Base-by-base conservation (phyloP, 2,113 vertebrate species). In the Aptenodytes patagonicus region DNA sequence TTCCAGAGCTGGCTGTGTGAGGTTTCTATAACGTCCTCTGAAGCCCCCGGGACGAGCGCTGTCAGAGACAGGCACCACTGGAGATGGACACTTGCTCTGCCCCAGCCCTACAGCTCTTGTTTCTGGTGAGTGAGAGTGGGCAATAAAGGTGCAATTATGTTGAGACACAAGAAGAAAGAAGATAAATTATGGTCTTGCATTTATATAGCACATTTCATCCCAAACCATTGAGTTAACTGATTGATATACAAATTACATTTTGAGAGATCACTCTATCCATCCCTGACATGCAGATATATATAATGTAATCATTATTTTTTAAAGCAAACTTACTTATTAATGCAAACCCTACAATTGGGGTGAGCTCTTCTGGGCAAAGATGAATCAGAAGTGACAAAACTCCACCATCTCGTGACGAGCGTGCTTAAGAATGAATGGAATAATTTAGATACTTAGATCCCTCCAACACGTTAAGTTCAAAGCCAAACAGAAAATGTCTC, bases 251-350 rank as follows among this genome's bases (percentile, higher is more conserved):
- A 96, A 97, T 95, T 93, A 83, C 90, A 78, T 77, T 81, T 51
- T 34, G 92, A 96, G 95, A 92, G 86, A 86, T 90, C 90, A 57
- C 79, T 71, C 80, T 5, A 14, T 57, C 89, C 86, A 57, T 7
- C 86, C 89, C 80, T 73, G 95, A 86, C 95, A 90, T 1, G 64
- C 91, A 49, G 78, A 87, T 91, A 87, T 89, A 89, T 91, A 75
- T n/a, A 96, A 94, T 22, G 58, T 66, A 62, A 95, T 94, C 93
- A 95, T 96, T 32, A 97, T 44, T 96, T 97, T 96, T 96, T 95
- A 96, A 97, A 96, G 91, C 89, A 97, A 96, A 92, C 80, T 91
- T 51, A 90, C 80, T 96, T 97, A 97, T 90, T 95, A 96, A 94
- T 96, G 92, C 89, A 86, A 95, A 78, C 81, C 80, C 89, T 95